These are phyloP conservation scores for Drosophila lacicola DNA, from an alignment of 2,888 invertebrate genomes.

Conservation along the genomic window DNA sequence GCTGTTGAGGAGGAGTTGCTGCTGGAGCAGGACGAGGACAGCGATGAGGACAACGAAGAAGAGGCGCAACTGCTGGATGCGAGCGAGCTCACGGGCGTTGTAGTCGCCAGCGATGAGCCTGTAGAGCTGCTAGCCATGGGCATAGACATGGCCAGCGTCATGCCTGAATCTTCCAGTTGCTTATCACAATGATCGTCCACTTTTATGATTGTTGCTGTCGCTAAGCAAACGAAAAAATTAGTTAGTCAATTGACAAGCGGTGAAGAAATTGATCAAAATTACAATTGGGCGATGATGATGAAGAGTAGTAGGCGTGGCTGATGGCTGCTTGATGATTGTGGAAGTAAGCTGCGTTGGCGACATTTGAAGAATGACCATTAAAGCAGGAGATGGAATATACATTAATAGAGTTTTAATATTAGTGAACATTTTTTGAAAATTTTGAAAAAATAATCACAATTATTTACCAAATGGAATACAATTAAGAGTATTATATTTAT, in stretches of 20 bases:
- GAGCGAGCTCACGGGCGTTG: conserved; percentile 61
- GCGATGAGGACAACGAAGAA: conserved; percentile 71
- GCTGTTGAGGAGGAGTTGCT: conserved; percentile 62
- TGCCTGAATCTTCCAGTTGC: conserved; percentile 62
- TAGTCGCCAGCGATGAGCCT: conserved; percentile 62
- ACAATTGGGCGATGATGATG: conserved; percentile 70
- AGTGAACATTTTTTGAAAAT: neutral
- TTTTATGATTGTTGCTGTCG: conserved; percentile 50
- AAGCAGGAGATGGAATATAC: conserved; percentile 7
- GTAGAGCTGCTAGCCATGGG: conserved; percentile 60
- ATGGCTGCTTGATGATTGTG: conserved; percentile 62
- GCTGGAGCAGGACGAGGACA: conserved; percentile 71
- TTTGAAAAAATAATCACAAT: conserved; percentile 5
- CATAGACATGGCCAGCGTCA: conserved; percentile 38
- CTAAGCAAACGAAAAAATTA: conserved; percentile 20
- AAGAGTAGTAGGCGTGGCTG: conserved; percentile 62
- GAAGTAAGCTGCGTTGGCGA: conserved; percentile 56
- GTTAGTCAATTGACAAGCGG: neutral
- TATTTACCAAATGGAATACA: conserved; percentile 1
- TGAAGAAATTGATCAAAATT: conserved; percentile 16
- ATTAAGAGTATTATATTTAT: conserved; percentile 8
- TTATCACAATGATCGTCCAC: conserved; percentile 75
- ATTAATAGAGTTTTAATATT: conserved; percentile 1
- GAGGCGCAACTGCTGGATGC: conserved; percentile 70
- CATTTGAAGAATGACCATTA: conserved; percentile 1